A percentile compares a stretch with the other conserved stretches of the same genome.
Conservation (phyloP, 2,888 invertebrate species). For the Pterostichus madidus region DNA sequence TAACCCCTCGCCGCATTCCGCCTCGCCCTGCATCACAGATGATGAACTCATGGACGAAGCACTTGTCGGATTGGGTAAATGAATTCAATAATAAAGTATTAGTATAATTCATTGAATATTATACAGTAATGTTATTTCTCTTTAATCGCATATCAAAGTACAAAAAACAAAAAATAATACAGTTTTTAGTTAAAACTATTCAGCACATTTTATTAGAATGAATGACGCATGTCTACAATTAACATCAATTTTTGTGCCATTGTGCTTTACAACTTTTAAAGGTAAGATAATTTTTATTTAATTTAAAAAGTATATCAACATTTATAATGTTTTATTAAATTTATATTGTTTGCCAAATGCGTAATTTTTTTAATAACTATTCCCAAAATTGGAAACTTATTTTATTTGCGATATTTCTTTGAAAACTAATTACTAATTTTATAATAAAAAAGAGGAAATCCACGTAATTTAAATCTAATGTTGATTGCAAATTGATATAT, state of each 20-base stretch:
- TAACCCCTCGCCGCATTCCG: constrained; percentile 84
- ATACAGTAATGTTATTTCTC: constrained; percentile 65
- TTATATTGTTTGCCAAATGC: too few species aligned
- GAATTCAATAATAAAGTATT: constrained; percentile 72
- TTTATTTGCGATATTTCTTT: too few species aligned
- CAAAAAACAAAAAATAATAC: constrained; percentile 65
- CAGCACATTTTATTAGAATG: background rate
- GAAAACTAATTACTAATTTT: too few species aligned
- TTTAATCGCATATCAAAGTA: constrained; percentile 67
- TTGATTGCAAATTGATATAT: too few species aligned
- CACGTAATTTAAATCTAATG: too few species aligned
- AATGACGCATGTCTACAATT: background rate
- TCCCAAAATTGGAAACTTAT: too few species aligned
- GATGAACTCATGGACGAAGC: constrained; percentile 95
- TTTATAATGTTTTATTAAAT: too few species aligned
- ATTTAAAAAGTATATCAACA: too few species aligned
- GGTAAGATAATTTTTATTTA: too few species aligned
- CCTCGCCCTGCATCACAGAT: constrained; percentile 90
- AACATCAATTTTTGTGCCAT: background rate
- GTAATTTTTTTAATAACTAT: too few species aligned
- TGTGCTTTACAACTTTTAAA: too few species aligned
- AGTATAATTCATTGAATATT: constrained; percentile 61
- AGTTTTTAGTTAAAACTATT: constrained; percentile 65
- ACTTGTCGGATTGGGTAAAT: constrained; percentile 88
- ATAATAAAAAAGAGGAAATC: too few species aligned